These are phyloP conservation scores for Metopolophium dirhodum DNA, from an alignment of 1,140 invertebrate species.

Conservation along the genomic window DNA sequence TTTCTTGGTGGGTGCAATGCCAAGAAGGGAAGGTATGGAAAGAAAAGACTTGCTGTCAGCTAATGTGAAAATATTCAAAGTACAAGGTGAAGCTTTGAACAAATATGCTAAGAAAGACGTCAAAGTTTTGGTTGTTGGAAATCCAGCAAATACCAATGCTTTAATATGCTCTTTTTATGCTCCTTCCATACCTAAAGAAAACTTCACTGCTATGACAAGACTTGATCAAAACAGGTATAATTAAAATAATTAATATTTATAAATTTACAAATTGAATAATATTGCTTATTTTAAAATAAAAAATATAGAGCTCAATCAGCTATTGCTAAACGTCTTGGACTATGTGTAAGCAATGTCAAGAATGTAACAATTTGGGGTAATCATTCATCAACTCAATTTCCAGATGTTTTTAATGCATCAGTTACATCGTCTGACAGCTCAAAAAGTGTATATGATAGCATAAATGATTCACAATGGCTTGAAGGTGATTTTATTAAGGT, in stretches of 20 bases:
- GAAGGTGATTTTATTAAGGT: slow-evolving; percentile 80
- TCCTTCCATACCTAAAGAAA: slow-evolving; percentile 95
- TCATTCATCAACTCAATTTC: slow-evolving; percentile 98
- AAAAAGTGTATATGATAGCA: slow-evolving; percentile 71
- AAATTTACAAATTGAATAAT: neutral
- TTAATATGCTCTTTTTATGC: slow-evolving; percentile 95
- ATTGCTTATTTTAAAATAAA: slow-evolving; percentile 17
- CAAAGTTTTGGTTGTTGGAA: slow-evolving; percentile 97
- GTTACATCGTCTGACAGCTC: slow-evolving; percentile 67
- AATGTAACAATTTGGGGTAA: slow-evolving; percentile 99
- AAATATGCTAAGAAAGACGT: slow-evolving; percentile 93
- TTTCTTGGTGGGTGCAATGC: slow-evolving; percentile 99
- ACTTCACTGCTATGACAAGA: slow-evolving; percentile 98
- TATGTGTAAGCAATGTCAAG: slow-evolving; percentile 63
- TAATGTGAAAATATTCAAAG: slow-evolving; percentile 99
- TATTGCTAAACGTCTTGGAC: slow-evolving; percentile 59
- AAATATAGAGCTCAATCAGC: slow-evolving; percentile 60
- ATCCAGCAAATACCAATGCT: slow-evolving; percentile 99
- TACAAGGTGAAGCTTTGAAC: slow-evolving; percentile 90
- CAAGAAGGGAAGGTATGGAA: slow-evolving; percentile 98
- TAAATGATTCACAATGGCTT: slow-evolving; percentile 85
- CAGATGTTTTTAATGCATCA: slow-evolving; percentile 88
- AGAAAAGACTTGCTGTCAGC: slow-evolving; percentile 94
- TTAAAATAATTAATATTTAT: neutral
- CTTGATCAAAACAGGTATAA: slow-evolving; percentile 91